Evolutionary conservation across 2,888 invertebrate genomes (phyloP).

Genomic region (Dasypolia templi): DNA sequence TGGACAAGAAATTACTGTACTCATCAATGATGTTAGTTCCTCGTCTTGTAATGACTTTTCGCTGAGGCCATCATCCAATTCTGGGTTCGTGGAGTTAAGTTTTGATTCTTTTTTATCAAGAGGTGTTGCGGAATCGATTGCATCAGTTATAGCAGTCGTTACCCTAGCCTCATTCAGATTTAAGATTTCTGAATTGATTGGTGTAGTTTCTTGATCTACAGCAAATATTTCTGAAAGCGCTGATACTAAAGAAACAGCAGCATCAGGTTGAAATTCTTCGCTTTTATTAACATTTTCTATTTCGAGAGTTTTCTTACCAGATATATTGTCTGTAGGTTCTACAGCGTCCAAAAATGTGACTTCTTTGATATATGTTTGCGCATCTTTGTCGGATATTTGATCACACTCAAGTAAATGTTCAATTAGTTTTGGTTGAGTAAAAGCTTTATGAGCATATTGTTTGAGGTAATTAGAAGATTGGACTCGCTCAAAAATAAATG

Average conservation of each 20-base stretch:
- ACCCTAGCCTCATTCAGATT: background rate
- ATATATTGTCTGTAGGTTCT: background rate
- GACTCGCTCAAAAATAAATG: background rate
- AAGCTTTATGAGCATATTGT: background rate
- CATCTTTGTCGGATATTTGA: background rate
- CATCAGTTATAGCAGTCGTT: background rate
- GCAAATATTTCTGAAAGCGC: constrained; percentile 22
- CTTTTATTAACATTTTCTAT: constrained; percentile 2
- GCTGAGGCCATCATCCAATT: background rate
- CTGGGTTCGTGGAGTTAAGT: background rate
- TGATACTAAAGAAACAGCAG: constrained; percentile 18
- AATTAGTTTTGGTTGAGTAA: constrained; percentile 2
- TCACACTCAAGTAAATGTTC: background rate
- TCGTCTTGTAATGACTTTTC: background rate
- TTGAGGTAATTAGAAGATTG: background rate
- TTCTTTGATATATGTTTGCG: background rate
- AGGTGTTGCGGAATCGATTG: background rate
- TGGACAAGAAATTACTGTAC: background rate
- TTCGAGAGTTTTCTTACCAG: background rate
- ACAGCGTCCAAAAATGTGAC: background rate
- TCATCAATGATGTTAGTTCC: background rate
- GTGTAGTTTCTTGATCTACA: constrained; percentile 7
- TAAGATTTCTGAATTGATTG: background rate
- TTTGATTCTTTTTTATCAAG: background rate
- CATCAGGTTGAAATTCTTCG: background rate